Evolutionary conservation across 1,140 invertebrate genomes (phyloP), one percentile per base, ranked within the genome.

Genomic region (Drosophila ficusphila): DNA sequence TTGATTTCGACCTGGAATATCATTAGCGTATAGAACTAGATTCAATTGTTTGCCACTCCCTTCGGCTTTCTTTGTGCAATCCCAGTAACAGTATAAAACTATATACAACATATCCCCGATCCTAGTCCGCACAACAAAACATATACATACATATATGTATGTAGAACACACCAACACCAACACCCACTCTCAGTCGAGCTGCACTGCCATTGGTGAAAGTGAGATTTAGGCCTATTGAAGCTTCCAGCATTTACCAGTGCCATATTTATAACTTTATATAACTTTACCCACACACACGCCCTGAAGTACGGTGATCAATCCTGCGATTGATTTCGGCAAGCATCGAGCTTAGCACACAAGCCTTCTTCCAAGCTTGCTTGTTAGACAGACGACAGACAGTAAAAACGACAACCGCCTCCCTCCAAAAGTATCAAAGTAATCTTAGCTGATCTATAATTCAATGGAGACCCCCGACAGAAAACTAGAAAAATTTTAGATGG

Each of bases 271-370:
- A 33, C 34, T 70, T 41, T 58, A 70, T 71, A 58, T 34, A 70
- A 49, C 38, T 39, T 70, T 62, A 72, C 27, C 39, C 12, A 36
- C 21, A 51, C 4, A 25, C 9, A 36, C 34, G 31, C 44, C 21
- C 41, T 4, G 21, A 21, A 42, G 39, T 42, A 42, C 11, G 39
- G 0, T 8, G 39, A 42, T 42, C 39, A 36, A 16, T 49, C 53
- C 29, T 33, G 47, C 41, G 21, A 44, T 53, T 44, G 41, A 44
- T 57, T 31, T 48, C 29, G 54, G 54, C 39, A 23, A 23, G 39
- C 79, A 81, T 69, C 68, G 79, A 83, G 78, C 79, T 82, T 82
- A 83, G 70, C 42, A 77, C 42, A 77, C 74, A 58, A 73, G 78
- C 78, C 60, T 79, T 57, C 77, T 65, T 65, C 34, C 60, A 25